A percentile compares a stretch with the other conserved stretches of the same genome.
phyloP scores from a whole-genome alignment of 2,888 invertebrate genomes.

The Vanessa cardui region DNA sequence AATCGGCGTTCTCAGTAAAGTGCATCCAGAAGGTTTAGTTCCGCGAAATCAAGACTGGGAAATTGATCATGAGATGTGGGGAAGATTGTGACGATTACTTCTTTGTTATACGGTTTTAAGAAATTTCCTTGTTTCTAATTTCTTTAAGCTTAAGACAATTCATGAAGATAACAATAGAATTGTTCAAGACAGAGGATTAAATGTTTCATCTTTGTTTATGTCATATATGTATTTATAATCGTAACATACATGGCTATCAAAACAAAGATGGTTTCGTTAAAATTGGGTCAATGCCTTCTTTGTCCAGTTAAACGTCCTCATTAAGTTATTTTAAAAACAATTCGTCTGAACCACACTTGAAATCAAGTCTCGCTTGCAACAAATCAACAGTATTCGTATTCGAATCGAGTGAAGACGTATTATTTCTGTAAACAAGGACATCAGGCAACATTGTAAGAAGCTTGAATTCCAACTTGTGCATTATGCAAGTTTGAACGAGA shows the following conservation, averaged over 20 bases:
- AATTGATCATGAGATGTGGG: constrained; percentile 10
- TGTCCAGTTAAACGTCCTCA: constrained; percentile 32
- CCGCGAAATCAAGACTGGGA: constrained; percentile 10
- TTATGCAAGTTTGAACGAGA: constrained; percentile 6
- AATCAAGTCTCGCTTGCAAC: constrained; percentile 23
- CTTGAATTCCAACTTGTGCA: constrained; percentile 5
- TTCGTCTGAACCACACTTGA: constrained; percentile 28
- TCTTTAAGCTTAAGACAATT: neutral
- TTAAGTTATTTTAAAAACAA: constrained; percentile 36
- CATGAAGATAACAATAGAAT: neutral
- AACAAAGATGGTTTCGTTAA: constrained; percentile 25
- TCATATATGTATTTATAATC: constrained; percentile 3
- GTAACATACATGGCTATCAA: constrained; percentile 17
- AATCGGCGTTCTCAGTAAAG: constrained; percentile 53
- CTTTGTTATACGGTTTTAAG: neutral
- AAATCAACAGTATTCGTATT: constrained; percentile 28
- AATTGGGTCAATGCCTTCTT: constrained; percentile 39
- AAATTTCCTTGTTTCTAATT: too few relatives aligned
- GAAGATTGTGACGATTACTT: neutral
- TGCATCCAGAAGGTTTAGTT: constrained; percentile 18
- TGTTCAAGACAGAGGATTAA: neutral
- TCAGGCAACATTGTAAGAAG: constrained; percentile 27
- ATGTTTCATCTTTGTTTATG: constrained; percentile 6
- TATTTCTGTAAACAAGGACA: constrained; percentile 28
- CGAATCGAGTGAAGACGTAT: constrained; percentile 16